phyloP scores from a whole-genome alignment of 2,888 invertebrate species.

The Nysson spinosus region DNA sequence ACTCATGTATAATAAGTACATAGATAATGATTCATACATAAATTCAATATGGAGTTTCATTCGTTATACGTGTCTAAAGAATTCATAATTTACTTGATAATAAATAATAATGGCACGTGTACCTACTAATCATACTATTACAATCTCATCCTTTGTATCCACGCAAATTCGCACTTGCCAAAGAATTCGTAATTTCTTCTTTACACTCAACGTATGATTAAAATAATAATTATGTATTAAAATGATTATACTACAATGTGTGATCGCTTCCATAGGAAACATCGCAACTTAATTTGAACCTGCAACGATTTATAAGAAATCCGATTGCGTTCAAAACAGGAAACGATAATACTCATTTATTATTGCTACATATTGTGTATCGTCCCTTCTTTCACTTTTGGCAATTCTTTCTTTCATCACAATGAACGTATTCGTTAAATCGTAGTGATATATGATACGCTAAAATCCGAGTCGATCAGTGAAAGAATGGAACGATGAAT shows the following conservation, averaged over 20 bases:
- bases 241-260: neutral
- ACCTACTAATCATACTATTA: too few species aligned
- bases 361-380: conserved; percentile 3
- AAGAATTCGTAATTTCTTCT: too few species aligned
- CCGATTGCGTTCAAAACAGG: neutral
- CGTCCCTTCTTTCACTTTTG: neutral
- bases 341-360: neutral
- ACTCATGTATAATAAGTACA: too few species aligned
- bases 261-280: conserved; percentile 12
- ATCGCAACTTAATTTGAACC: neutral
- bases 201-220: too few species aligned
- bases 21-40: too few species aligned
- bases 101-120: too few species aligned
- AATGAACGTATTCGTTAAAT: neutral
- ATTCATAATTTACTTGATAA: too few species aligned
- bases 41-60: too few species aligned
- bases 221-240: neutral
- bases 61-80: too few species aligned
- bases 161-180: too few species aligned
- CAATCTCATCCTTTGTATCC: too few species aligned
- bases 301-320: conserved; percentile 2
- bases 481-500: conserved; percentile 16
- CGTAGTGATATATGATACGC: too few species aligned
- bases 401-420: neutral
- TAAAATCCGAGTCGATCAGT: neutral